These are phyloP conservation scores for Harpalus rubripes DNA, from an alignment of 2,888 invertebrate species.

Conservation along the genomic window DNA sequence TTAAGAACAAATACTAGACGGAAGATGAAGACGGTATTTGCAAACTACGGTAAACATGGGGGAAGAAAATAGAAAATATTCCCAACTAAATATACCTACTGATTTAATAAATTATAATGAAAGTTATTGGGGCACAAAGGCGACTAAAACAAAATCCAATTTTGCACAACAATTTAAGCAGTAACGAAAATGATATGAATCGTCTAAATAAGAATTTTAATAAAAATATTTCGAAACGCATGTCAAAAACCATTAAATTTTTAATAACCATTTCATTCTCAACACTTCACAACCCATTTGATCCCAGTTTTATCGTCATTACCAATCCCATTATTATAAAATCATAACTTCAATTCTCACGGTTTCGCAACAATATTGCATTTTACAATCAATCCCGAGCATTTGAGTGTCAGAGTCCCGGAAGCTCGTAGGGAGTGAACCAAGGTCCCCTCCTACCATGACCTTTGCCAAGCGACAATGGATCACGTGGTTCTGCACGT, in stretches of 20 bases:
- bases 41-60: no score
- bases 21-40: no score
- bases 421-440: background rate
- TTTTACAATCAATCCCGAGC: background rate
- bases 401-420: background rate
- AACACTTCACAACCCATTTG: background rate
- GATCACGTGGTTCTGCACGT: constrained; percentile 4
- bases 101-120: no score
- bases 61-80: no score
- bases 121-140: no score
- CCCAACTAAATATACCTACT: no score
- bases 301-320: background rate
- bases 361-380: background rate
- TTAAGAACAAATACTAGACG: no score
- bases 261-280: background rate
- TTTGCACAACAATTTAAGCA: no score
- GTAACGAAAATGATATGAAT: no score
- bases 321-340: background rate
- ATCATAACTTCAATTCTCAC: constrained; percentile 2
- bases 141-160: no score
- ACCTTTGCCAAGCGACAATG: background rate
- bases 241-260: background rate
- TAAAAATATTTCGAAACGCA: no score
- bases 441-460: background rate
- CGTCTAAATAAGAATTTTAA: no score